Base-by-base conservation (phyloP, 2,797 vertebrate genomes). In the Pangasius krempfi region DNA sequence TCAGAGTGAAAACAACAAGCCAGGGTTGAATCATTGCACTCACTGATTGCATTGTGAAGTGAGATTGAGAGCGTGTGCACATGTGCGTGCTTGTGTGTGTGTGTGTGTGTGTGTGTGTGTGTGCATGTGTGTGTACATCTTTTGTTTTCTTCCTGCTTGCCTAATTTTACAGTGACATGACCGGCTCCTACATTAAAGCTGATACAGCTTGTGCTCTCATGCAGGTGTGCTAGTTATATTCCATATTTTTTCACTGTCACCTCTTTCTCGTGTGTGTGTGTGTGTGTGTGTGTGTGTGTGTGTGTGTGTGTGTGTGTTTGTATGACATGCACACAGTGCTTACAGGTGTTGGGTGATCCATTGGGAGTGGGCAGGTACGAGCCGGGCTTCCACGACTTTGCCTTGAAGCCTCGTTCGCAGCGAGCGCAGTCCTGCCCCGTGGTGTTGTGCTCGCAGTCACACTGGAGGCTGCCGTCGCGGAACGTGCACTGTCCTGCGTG, bases 391-490 rank as follows among this genome's bases (percentile, higher is more conserved):
- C 98, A 99, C 18, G 96, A 96, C 33, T 96, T 94, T 40, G 97
- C 95, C 70, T 95, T 96, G 92, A 97, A 98, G 80, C 95, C 97
- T 89, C 93, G 96, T 90, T 95, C 95, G 92, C 98, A 99, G 89
- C 94, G 95, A 90, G 97, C 94, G 0, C 98, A 99, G 96, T 99
- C 98, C 84, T 97, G 97, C 81, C 98, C 98, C 0, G 96, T 96
- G 2, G 98, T 98, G 95, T 98, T 98, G 95, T 99, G 98, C 40
- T 99, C 97, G 0, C 98, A 99, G 84, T 97, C 97, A 0, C 98
- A 99, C 94, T 97, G 96, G 5, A 99, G 96, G 22, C 95, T 96
- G 20, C 96, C 96, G 40, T 98, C 97, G 0, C 94, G 96, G 92
- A 97, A 92, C 6, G 94, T 94, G 93, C 98, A 99, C 93, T 95